These are phyloP conservation scores for Drosophila ironensis DNA, from an alignment of 1,140 invertebrate species.

Conservation along the genomic window DNA sequence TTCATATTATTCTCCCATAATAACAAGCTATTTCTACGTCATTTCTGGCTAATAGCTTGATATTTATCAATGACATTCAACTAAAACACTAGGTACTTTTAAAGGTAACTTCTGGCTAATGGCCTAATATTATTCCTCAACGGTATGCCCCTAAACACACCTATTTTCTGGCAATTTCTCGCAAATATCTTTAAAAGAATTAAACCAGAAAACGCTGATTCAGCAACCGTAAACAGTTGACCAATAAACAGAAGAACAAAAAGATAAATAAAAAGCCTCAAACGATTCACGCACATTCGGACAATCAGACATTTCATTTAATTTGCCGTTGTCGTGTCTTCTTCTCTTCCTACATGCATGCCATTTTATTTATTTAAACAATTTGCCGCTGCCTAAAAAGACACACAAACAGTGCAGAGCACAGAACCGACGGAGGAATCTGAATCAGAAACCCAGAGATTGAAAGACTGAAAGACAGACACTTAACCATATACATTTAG, in stretches of 20 bases:
- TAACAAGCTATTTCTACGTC: no score
- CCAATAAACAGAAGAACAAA: background rate
- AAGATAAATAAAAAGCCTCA: background rate
- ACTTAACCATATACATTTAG: background rate
- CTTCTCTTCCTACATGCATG: constrained; percentile 42
- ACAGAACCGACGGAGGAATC: background rate
- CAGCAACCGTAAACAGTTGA: background rate
- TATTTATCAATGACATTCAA: no score
- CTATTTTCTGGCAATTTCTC: no score
- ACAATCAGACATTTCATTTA: constrained; percentile 17
- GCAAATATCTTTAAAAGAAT: background rate
- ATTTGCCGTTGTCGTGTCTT: constrained; percentile 23
- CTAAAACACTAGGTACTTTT: no score
- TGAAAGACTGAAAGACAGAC: background rate
- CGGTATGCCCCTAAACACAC: no score
- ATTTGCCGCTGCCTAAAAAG: constrained; percentile 63
- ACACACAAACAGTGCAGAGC: constrained; percentile 3
- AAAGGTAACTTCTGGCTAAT: no score
- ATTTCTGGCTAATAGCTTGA: no score
- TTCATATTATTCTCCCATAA: no score
- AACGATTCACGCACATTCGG: background rate
- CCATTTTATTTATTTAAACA: constrained; percentile 75
- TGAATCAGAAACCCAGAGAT: background rate
- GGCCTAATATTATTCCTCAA: no score
- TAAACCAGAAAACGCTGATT: background rate